Conservation (phyloP, 30 jellyfish, hydroid and myxozoan species). For the Rhopilema esculentum region DNA sequence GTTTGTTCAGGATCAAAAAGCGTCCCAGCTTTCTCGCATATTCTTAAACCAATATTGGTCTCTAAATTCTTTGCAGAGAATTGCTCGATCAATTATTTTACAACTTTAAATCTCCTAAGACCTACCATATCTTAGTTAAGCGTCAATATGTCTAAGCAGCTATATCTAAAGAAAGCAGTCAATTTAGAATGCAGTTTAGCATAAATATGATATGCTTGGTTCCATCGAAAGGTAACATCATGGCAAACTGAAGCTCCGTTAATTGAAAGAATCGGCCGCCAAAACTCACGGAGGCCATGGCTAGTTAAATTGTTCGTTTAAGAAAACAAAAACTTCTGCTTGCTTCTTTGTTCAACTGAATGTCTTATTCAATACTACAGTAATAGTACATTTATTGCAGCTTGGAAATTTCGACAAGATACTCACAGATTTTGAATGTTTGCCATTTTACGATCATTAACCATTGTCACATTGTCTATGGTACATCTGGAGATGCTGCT, state of each 20-base stretch:
- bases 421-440: slow-evolving; percentile 32
- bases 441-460: neutral
- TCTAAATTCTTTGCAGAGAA: neutral
- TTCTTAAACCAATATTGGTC: neutral
- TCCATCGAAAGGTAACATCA: too few species aligned
- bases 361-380: neutral
- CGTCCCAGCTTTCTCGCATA: neutral
- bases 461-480: neutral
- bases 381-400: neutral
- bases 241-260: too few species aligned
- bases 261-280: too few species aligned
- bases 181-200: too few species aligned
- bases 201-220: too few species aligned
- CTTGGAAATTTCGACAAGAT: too few species aligned
- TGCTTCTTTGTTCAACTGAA: neutral
- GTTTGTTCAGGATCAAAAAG: neutral
- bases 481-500: slow-evolving; percentile 4
- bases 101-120: neutral
- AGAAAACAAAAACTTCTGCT: too few species aligned
- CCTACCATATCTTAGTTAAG: too few species aligned
- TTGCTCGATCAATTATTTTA: neutral
- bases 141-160: too few species aligned
- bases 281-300: too few species aligned
- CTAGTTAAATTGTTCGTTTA: too few species aligned
- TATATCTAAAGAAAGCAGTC: neutral